Percentiles rank a stretch among this genome's conserved stretches.
Evolutionary conservation across 2,113 vertebrate species (phyloP).

Genomic region (Galbula dea): DNA sequence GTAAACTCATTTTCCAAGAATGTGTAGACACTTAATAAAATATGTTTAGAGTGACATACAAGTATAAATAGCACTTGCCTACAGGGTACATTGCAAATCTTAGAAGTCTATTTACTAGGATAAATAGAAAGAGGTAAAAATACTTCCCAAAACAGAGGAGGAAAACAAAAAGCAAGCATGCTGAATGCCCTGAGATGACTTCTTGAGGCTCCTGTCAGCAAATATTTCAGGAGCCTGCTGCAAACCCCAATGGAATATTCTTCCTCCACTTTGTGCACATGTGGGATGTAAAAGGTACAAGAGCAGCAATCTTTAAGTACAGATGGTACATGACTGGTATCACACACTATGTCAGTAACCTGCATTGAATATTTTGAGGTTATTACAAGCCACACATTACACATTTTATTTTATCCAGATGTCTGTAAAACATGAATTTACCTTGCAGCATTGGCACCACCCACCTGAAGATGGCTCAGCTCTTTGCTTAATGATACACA

Average conservation of each 20-base stretch:
- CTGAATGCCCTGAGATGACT: neutral
- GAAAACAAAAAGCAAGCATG: neutral
- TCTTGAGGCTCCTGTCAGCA: neutral
- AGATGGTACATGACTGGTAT: rapidly evolving
- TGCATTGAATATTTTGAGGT: neutral
- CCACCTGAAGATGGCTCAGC: neutral
- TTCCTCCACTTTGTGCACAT: neutral
- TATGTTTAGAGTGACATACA: neutral
- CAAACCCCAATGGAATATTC: neutral
- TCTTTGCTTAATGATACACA: neutral
- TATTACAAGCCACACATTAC: neutral
- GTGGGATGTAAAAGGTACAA: neutral
- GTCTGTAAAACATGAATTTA: neutral
- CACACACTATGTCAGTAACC: neutral
- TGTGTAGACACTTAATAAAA: neutral
- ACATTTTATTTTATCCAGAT: neutral
- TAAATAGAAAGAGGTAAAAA: neutral
- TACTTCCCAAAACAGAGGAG: neutral
- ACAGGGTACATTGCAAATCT: neutral
- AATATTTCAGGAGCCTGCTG: neutral
- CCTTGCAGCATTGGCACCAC: neutral
- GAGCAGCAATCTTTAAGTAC: neutral
- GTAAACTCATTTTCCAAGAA: neutral
- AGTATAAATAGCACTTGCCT: neutral
- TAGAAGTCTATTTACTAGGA: neutral